phyloP scores from a whole-genome alignment of 2,888 invertebrate species.

The Schrankia costaestrigalis region DNA sequence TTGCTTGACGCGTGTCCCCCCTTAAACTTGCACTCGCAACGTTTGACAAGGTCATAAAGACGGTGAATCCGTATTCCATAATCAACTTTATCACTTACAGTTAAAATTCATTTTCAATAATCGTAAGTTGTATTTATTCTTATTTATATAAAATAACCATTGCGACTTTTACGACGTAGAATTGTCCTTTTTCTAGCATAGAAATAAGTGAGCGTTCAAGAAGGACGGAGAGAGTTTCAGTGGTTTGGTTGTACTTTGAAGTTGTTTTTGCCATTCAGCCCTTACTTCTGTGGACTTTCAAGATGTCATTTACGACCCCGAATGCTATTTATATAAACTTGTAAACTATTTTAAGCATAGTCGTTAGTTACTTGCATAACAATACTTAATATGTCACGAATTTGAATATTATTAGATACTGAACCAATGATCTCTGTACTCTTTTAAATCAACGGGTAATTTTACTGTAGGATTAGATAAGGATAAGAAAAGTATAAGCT shows the following conservation, averaged over 20 bases:
- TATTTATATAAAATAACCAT: slow-evolving; percentile 24
- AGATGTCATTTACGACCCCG: slow-evolving; percentile 32
- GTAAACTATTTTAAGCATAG: slow-evolving; percentile 31
- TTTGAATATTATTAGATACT: too few relatives aligned
- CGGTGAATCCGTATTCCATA: slow-evolving; percentile 49
- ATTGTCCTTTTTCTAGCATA: slow-evolving; percentile 72
- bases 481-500: too few relatives aligned
- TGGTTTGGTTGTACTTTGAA: slow-evolving; percentile 65
- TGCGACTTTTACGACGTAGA: slow-evolving; percentile 56
- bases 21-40: slow-evolving; percentile 54
- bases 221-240: slow-evolving; percentile 67
- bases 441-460: too few relatives aligned
- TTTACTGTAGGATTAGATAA: too few relatives aligned
- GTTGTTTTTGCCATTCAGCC: slow-evolving; percentile 51
- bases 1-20: slow-evolving; percentile 72
- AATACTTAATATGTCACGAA: too few relatives aligned
- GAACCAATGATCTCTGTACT: too few relatives aligned
- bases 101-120: slow-evolving; percentile 69
- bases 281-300: slow-evolving; percentile 50
- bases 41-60: slow-evolving; percentile 62
- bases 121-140: slow-evolving; percentile 15
- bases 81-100: slow-evolving; percentile 54
- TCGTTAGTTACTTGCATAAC: slow-evolving; percentile 16
- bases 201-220: slow-evolving; percentile 66
- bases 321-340: slow-evolving; percentile 34